phyloP scores from a whole-genome alignment of 1,140 invertebrate genomes.

The Drosophila burlai region DNA sequence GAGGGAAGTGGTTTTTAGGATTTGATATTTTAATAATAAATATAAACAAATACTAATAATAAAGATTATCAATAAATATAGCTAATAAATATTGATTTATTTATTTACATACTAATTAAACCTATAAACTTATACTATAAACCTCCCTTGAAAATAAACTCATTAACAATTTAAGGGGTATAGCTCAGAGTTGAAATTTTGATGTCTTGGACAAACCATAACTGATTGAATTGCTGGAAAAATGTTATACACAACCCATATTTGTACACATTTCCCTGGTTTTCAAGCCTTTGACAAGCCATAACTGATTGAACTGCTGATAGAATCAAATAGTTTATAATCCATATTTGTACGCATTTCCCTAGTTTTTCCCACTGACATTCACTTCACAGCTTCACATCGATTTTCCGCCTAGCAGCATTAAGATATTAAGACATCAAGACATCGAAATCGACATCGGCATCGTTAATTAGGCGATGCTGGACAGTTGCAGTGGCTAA shows the following conservation, averaged over 20 bases:
- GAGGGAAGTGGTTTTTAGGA: no score
- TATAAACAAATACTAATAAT: no score
- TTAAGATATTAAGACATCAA: constrained; percentile 34
- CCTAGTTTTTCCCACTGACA: not conserved
- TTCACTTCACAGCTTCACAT: constrained; percentile 16
- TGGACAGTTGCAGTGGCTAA: constrained; percentile 43
- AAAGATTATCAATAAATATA: no score
- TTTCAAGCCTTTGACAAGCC: constrained; percentile 4
- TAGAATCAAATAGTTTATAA: constrained; percentile 6
- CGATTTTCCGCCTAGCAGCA: constrained; percentile 29
- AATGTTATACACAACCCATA: constrained; percentile 7
- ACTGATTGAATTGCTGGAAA: constrained; percentile 5
- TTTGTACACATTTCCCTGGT: not conserved
- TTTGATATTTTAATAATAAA: no score
- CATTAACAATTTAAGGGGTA: not conserved
- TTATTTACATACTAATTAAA: no score
- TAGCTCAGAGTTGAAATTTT: not conserved
- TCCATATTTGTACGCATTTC: constrained; percentile 3
- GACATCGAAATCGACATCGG: constrained; percentile 7
- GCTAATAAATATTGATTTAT: no score
- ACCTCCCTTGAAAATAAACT: not conserved
- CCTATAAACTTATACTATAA: no score
- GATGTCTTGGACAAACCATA: constrained; percentile 13
- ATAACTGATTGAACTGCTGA: constrained; percentile 21
- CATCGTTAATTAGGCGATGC: constrained; percentile 65